These are phyloP conservation scores for Baryphthengus martii DNA, from an alignment of 2,113 vertebrate species.

Conservation along the genomic window DNA sequence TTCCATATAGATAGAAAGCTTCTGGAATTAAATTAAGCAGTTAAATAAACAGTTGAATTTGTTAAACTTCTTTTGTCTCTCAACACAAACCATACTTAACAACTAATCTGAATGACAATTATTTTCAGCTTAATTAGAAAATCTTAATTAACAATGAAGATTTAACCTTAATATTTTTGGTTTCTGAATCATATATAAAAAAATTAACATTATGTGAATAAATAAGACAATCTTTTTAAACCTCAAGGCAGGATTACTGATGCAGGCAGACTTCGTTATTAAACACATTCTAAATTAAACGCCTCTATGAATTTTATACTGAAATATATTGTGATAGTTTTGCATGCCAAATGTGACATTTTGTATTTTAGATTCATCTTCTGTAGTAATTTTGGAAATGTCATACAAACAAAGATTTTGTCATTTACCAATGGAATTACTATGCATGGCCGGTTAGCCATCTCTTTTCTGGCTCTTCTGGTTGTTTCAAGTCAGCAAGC, in stretches of 20 bases:
- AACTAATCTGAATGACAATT: constrained; percentile 94
- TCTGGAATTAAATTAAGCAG: constrained; percentile 71
- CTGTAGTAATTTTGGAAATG: constrained; percentile 96
- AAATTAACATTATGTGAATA: constrained; percentile 92
- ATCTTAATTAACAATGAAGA: constrained; percentile 99
- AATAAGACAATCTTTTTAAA: constrained; percentile 98
- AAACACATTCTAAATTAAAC: constrained; percentile 99
- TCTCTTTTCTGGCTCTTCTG: constrained; percentile 87
- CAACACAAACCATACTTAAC: constrained; percentile 87
- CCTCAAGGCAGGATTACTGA: constrained; percentile 99
- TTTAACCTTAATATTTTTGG: constrained; percentile 94
- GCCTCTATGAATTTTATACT: constrained; percentile 99
- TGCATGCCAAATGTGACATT: constrained; percentile 99
- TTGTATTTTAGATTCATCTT: constrained; percentile 97
- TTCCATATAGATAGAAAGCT: constrained; percentile 71
- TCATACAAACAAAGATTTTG: constrained; percentile 99
- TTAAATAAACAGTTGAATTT: constrained; percentile 70
- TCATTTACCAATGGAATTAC: constrained; percentile 98
- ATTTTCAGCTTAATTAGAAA: constrained; percentile 99
- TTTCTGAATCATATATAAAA: constrained; percentile 81
- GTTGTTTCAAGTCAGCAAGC: constrained; percentile 99
- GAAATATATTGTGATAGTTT: constrained; percentile 99
- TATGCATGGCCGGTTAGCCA: constrained; percentile 95
- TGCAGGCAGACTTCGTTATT: constrained; percentile 97
- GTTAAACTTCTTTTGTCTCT: constrained; percentile 87